Evolutionary conservation across 2,113 vertebrate genomes (phyloP), one percentile per base, ranked within the genome.

Genomic region (Daboia siamensis): DNA sequence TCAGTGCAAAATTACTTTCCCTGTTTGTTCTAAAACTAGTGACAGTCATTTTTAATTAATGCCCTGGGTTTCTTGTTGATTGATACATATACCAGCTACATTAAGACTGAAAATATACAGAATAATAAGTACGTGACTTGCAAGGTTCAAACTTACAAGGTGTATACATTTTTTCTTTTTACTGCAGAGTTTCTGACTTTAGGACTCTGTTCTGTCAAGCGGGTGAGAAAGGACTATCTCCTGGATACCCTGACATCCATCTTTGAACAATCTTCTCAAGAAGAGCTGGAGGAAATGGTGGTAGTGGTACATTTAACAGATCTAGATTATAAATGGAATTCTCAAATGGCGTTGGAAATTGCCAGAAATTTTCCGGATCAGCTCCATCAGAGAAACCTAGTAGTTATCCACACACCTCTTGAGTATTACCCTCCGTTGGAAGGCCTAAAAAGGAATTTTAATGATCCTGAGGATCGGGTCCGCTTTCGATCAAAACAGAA

Each of bases 401-500:
- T 99, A 17, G 97, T 99, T 11, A 95, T 99, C 90, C 98, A 98
- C 0, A 95, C 97, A 1, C 93, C 95, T 1, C 91, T 95, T 0
- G 87, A 97, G 0, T 92, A 90, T 57, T 98, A 98, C 91, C 97
- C 98, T 9, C 94, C 96, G 0, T 46, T 97, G 2, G 95, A 96
- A 91, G 97, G 96, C 1, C 95, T 98, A 48, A 98, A 98, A 95
- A 97, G 97, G 55, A 98, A 98, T 84, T 97, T 94, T 91, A 98
- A 97, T 0, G 97, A 98, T 0, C 90, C 97, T 0, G 96, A 98
- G 0, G 97, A 98, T 5, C 97, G 99, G 0, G 98, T 98, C 26
- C 95, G 46, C 0, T 98, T 98, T 95, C 97, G 98, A 88, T 98
- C 98, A 90, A 98, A 98, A 95, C 99, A 99, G 97, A 99, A 99